Evolutionary conservation across 2,888 invertebrate species (phyloP).

Genomic region (Phytoseiulus persimilis): DNA sequence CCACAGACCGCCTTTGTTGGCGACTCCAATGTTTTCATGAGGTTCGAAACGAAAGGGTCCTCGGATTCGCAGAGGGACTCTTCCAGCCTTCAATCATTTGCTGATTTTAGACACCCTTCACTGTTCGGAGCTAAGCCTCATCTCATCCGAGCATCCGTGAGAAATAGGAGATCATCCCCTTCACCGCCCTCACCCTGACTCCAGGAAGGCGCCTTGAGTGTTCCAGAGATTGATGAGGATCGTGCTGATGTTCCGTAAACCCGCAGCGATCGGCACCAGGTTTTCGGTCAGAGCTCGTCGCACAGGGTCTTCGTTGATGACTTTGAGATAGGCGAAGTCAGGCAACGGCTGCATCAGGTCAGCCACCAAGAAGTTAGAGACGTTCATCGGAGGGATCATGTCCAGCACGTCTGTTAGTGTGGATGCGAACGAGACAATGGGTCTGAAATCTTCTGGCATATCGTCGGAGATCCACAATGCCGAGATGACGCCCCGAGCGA

Average conservation of each 20-base stretch:
- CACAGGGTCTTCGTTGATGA: not conserved
- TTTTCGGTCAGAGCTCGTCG: not conserved
- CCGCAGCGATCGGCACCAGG: conserved; percentile 9
- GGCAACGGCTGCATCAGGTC: not conserved
- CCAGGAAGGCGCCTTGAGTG: not conserved
- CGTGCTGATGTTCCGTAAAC: not conserved
- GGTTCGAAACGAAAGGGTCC: not conserved
- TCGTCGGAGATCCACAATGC: not conserved
- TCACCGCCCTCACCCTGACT: not conserved
- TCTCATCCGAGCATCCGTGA: too few relatives aligned
- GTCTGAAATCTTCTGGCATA: not conserved
- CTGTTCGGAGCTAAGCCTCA: too few relatives aligned
- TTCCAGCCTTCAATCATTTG: not conserved
- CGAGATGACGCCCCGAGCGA: not conserved
- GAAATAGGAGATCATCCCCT: too few relatives aligned
- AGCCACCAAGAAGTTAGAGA: not conserved
- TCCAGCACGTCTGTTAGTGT: not conserved
- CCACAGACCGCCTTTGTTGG: not conserved
- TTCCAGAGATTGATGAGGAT: conserved; percentile 12
- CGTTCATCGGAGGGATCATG: not conserved
- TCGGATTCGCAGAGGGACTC: not conserved
- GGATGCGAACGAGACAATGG: not conserved
- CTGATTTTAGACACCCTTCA: too few relatives aligned
- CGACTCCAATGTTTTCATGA: not conserved
- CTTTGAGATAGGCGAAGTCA: not conserved